Evolutionary conservation across 2,797 vertebrate genomes (phyloP), one percentile per base, ranked within the genome.

Genomic region (Lycodopsis pacificus): DNA sequence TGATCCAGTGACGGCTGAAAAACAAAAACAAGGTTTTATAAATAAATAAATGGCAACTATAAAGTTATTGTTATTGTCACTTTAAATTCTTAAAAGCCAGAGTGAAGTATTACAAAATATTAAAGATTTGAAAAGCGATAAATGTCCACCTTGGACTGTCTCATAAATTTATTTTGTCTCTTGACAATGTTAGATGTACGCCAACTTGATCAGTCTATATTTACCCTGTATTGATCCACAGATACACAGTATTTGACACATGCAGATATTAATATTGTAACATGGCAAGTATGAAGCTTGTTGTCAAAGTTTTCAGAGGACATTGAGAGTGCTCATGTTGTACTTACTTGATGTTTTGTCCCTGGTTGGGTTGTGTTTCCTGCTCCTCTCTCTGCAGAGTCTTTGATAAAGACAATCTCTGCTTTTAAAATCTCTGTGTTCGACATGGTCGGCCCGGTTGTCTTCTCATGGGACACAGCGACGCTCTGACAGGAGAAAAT

Each of bases 361-460:
- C 69, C 76, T 9, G 66, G 48, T 57, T 80, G 86, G 17, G 14
- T 46, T 5, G 6, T 11, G 58, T 80, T 83, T 86, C 82, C 93
- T 61, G 93, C 92, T 89, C 94, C 95, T 53, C 90, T 93, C 69
- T 96, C 96, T 66, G 92, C 93, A 0, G 93, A 92, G 76, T 97
- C 95, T 44, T 94, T 95, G 83, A 97, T 93, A 77, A 96, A 93
- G 81, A 97, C 95, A 86, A 94, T 95, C 73, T 98, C 96, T 2
- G 95, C 96, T 92, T 96, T 97, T 78, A 97, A 97, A 85, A 95
- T 88, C 49, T 95, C 92, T 72, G 92, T 86, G 62, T 95, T 94
- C 34, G 95, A 93, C 96, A 96, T 96, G 78, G 38, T 87, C 32
- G 80, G 77, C 42, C 58, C 32, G 27, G 71, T 48, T 54, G 70